phyloP scores from a whole-genome alignment of 2,113 vertebrate genomes.

The Rhadina sibilatrix region DNA sequence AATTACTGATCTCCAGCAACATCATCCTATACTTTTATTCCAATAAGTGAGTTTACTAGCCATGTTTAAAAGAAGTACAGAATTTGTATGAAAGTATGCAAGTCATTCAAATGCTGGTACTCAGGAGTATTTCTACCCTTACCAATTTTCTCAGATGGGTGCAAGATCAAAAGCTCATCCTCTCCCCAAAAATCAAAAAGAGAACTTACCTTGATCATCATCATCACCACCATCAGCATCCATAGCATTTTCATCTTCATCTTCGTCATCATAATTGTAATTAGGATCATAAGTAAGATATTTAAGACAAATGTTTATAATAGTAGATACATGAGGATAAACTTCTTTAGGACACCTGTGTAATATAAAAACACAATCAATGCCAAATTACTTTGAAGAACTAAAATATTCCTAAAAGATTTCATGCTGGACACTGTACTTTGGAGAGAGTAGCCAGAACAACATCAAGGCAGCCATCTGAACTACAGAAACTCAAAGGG shows the following conservation, averaged over 20 bases:
- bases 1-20: background rate
- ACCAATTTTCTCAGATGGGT: background rate
- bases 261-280: constrained; percentile 99
- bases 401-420: background rate
- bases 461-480: background rate
- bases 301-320: constrained; percentile 98
- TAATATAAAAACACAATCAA: background rate
- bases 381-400: background rate
- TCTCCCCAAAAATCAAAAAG: background rate
- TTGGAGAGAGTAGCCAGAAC: background rate
- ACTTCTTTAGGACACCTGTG: constrained; percentile 97
- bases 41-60: background rate
- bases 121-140: background rate
- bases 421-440: background rate
- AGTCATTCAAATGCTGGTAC: background rate
- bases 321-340: constrained; percentile 94
- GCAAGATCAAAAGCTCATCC: background rate
- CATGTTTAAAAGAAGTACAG: background rate
- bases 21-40: background rate
- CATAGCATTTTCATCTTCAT: constrained; percentile 98
- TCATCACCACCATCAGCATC: constrained; percentile 95
- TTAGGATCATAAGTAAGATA: constrained; percentile 99
- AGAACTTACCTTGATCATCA: constrained; percentile 91
- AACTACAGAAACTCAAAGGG: background rate
- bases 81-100: background rate